Conservation (phyloP, 2,888 invertebrate species). For the Drosophila mercatorum region DNA sequence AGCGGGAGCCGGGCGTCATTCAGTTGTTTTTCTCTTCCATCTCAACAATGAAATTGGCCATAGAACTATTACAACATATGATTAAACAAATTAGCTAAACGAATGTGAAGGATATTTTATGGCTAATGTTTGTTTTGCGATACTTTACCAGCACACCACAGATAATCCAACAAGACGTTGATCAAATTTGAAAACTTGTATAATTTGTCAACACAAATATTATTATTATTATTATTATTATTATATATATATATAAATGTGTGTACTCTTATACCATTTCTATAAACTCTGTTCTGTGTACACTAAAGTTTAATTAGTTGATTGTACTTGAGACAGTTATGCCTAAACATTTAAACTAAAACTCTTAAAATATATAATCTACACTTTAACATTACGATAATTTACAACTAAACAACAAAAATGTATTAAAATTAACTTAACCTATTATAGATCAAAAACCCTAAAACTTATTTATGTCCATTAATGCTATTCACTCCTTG, state of each 20-base stretch:
- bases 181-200: background rate
- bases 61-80: slow-evolving; percentile 1
- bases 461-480: slow-evolving; percentile 57
- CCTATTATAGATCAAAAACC: slow-evolving; percentile 33
- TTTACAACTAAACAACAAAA: slow-evolving; percentile 77
- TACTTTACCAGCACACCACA: slow-evolving; percentile 7
- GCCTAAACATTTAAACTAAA: slow-evolving; percentile 52
- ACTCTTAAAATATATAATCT: slow-evolving; percentile 63
- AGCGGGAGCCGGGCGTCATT: slow-evolving; percentile 19
- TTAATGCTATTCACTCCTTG: slow-evolving; percentile 57
- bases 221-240: slow-evolving; percentile 2
- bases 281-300: slow-evolving; percentile 67
- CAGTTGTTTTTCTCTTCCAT: slow-evolving; percentile 26
- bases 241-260: background rate
- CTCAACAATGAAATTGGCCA: slow-evolving; percentile 10
- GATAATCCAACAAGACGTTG: background rate
- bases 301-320: slow-evolving; percentile 71
- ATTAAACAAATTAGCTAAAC: background rate
- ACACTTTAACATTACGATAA: slow-evolving; percentile 63
- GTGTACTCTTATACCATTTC: slow-evolving; percentile 25
- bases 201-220: slow-evolving; percentile 4
- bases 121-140: slow-evolving; percentile 3
- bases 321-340: slow-evolving; percentile 71
- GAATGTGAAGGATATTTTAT: background rate
- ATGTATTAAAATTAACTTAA: slow-evolving; percentile 74